Evolutionary conservation across 1,140 invertebrate species (phyloP).

Genomic region (Drosophila gunungcola): DNA sequence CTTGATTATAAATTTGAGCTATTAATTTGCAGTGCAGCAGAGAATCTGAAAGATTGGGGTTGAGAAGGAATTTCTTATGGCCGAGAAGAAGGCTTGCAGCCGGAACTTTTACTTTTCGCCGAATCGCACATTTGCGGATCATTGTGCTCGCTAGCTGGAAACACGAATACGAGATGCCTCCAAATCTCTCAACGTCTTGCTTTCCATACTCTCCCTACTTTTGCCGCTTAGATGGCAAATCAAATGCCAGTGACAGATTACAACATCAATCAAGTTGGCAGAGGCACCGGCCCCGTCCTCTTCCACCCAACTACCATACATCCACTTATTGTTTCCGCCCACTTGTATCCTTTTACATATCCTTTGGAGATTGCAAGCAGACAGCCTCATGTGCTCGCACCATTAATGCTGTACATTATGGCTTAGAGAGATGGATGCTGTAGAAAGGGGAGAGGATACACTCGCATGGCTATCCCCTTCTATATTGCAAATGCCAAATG

Average conservation of each 20-base stretch:
- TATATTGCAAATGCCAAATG: slow-evolving; percentile 36
- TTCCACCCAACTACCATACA: not conserved
- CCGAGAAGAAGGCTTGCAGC: not conserved
- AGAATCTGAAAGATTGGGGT: not conserved
- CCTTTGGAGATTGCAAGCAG: slow-evolving; percentile 38
- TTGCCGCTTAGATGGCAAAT: slow-evolving; percentile 51
- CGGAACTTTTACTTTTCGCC: slow-evolving; percentile 33
- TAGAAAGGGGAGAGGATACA: slow-evolving; percentile 1
- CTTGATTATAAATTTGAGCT: slow-evolving; percentile 46
- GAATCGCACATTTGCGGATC: slow-evolving; percentile 40
- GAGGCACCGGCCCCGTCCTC: slow-evolving; percentile 4
- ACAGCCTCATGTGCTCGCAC: slow-evolving; percentile 56
- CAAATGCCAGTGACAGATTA: slow-evolving; percentile 80
- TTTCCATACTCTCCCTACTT: not conserved
- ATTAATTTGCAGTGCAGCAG: slow-evolving; percentile 40
- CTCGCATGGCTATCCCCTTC: not conserved
- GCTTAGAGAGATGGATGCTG: slow-evolving; percentile 28
- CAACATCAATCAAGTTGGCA: slow-evolving; percentile 74
- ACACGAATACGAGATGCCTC: slow-evolving; percentile 19
- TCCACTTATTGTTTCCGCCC: slow-evolving; percentile 44
- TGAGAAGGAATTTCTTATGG: slow-evolving; percentile 10
- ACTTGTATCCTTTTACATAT: slow-evolving; percentile 71
- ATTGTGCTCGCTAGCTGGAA: slow-evolving; percentile 15
- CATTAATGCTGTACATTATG: slow-evolving; percentile 75
- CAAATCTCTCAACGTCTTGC: slow-evolving; percentile 37